Percentiles rank a stretch among this genome's conserved stretches.
Conservation (phyloP, 2,113 vertebrate genomes). For the Sapayoa aenigma region DNA sequence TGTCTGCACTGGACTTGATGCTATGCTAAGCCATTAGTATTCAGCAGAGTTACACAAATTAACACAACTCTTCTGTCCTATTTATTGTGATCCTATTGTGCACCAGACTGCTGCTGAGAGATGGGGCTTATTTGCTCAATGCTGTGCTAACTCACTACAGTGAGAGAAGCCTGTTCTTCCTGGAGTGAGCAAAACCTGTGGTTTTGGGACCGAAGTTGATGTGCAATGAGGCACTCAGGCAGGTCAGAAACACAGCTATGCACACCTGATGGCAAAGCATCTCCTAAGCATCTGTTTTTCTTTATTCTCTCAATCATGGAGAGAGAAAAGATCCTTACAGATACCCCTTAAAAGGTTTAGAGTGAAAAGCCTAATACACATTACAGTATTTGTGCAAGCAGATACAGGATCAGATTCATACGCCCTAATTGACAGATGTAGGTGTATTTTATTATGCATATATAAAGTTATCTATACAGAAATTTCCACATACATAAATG, state of each 20-base stretch:
- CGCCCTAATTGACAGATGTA: background rate
- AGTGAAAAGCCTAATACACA: background rate
- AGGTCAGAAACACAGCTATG: background rate
- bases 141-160: background rate
- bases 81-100: background rate
- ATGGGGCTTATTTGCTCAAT: background rate
- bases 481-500: background rate
- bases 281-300: background rate
- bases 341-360: background rate
- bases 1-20: background rate
- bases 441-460: background rate
- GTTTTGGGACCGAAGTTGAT: background rate
- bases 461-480: background rate
- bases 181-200: background rate
- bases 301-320: background rate
- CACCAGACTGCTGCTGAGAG: background rate
- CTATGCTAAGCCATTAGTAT: background rate
- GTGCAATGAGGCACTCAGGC: background rate
- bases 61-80: background rate
- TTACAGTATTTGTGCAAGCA: background rate
- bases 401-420: background rate
- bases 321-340: background rate
- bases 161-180: background rate
- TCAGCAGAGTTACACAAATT: background rate
- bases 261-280: background rate